A percentile compares a stretch with the other conserved stretches of the same genome.
Conservation (phyloP, 2,888 invertebrate genomes). For the Eulithis prunata region DNA sequence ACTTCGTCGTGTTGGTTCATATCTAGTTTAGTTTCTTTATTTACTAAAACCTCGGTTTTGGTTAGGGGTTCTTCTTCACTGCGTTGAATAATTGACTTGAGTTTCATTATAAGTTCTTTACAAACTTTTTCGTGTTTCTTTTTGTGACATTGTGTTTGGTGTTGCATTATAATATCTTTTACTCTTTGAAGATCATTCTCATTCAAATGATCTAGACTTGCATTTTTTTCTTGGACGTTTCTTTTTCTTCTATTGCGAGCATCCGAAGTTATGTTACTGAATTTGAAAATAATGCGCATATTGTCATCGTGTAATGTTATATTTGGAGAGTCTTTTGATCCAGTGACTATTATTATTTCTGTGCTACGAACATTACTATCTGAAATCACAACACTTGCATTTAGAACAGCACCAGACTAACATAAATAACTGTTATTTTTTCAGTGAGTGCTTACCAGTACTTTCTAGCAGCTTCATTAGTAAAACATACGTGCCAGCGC, state of each 20-base stretch:
- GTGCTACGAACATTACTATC: constrained; percentile 52
- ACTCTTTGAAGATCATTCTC: constrained; percentile 58
- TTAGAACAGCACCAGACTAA: background rate
- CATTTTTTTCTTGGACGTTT: constrained; percentile 40
- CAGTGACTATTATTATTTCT: constrained; percentile 64
- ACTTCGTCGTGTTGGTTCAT: constrained; percentile 13
- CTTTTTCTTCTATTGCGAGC: constrained; percentile 51
- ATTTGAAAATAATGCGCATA: constrained; percentile 55
- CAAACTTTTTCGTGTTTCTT: constrained; percentile 62
- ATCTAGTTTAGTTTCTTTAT: constrained; percentile 24
- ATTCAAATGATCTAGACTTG: constrained; percentile 46
- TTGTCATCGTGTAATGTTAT: constrained; percentile 54
- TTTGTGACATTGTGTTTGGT: constrained; percentile 62
- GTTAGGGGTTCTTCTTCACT: constrained; percentile 27
- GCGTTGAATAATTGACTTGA: constrained; percentile 49
- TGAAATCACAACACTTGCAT: constrained; percentile 40
- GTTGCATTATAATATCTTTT: constrained; percentile 63
- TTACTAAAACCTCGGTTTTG: constrained; percentile 28
- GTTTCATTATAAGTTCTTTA: constrained; percentile 61
- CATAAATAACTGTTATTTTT: background rate
- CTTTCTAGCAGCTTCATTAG: constrained; percentile 54
- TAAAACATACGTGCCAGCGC: constrained; percentile 56
- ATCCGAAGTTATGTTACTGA: constrained; percentile 56
- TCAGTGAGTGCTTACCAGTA: constrained; percentile 52
- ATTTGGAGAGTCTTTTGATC: constrained; percentile 55